These are phyloP conservation scores for Sebastes wilsoni DNA, from an alignment of 2,797 vertebrate species.

Conservation along the genomic window DNA sequence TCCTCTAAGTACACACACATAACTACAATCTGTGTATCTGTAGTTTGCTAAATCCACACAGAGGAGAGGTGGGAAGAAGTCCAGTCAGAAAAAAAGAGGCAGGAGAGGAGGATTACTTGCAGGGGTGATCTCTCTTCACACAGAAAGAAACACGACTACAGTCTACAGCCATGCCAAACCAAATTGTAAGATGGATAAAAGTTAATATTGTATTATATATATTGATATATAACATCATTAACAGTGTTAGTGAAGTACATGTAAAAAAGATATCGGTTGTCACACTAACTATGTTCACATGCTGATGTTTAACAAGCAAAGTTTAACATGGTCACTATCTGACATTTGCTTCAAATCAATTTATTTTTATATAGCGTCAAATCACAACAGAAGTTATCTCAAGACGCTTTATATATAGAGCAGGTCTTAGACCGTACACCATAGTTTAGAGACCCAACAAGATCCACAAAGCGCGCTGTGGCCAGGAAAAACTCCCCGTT, in stretches of 20 bases:
- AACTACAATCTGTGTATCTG: neutral
- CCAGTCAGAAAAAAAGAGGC: neutral
- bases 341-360: too few species aligned
- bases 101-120: constrained; percentile 24
- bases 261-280: neutral
- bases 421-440: too few species aligned
- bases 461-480: too few species aligned
- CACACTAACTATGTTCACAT: neutral
- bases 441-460: too few species aligned
- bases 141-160: neutral
- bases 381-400: too few species aligned
- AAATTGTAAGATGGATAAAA: too few species aligned
- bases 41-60: constrained; percentile 2
- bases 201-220: too few species aligned
- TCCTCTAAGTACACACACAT: neutral
- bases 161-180: neutral
- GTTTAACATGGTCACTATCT: neutral
- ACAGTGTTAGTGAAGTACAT: neutral
- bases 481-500: too few species aligned
- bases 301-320: neutral
- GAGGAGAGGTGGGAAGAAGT: neutral
- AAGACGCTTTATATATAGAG: too few species aligned
- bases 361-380: too few species aligned
- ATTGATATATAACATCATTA: neutral
- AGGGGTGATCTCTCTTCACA: constrained; percentile 11